These are phyloP conservation scores for Idris sp. DNA, from an alignment of 1,140 invertebrate genomes.

Conservation along the genomic window DNA sequence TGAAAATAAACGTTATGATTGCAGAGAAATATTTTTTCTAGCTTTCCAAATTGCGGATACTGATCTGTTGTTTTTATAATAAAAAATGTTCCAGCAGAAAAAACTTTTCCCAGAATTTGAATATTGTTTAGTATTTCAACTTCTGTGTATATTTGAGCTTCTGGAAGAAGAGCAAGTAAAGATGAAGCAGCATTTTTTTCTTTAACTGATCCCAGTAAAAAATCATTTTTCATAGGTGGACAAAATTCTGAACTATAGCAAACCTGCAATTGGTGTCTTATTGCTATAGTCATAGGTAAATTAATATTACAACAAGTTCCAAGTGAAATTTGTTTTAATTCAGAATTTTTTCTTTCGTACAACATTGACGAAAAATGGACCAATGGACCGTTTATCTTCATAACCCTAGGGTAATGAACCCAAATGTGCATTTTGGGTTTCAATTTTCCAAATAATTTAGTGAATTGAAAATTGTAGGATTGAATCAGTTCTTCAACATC, in stretches of 20 bases:
- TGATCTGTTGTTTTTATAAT: constrained; percentile 5
- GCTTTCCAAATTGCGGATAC: constrained; percentile 2
- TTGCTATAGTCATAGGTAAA: constrained; percentile 25
- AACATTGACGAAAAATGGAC: constrained; percentile 20
- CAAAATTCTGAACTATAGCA: constrained; percentile 15
- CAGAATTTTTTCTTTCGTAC: constrained; percentile 27
- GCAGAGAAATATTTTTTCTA: constrained; percentile 13
- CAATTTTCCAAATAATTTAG: background rate
- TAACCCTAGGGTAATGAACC: constrained; percentile 17
- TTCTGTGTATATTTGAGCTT: background rate
- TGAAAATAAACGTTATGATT: constrained; percentile 1
- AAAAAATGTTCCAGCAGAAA: constrained; percentile 23
- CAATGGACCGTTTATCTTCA: constrained; percentile 22
- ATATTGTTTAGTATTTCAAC: constrained; percentile 8
- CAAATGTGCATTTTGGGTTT: constrained; percentile 41
- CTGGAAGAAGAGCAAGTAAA: constrained; percentile 5
- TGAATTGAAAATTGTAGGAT: constrained; percentile 19
- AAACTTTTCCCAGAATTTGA: constrained; percentile 7
- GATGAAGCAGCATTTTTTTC: background rate
- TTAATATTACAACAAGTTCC: constrained; percentile 8
- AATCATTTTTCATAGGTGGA: constrained; percentile 2
- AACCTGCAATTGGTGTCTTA: constrained; percentile 32
- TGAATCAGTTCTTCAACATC: background rate
- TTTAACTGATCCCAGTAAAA: constrained; percentile 4
- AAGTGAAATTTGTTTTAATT: constrained; percentile 16